Percentiles rank a stretch among this genome's conserved stretches.
phyloP scores from a whole-genome alignment of 2,797 vertebrate genomes.

The Oryzias dopingdopingensis region DNA sequence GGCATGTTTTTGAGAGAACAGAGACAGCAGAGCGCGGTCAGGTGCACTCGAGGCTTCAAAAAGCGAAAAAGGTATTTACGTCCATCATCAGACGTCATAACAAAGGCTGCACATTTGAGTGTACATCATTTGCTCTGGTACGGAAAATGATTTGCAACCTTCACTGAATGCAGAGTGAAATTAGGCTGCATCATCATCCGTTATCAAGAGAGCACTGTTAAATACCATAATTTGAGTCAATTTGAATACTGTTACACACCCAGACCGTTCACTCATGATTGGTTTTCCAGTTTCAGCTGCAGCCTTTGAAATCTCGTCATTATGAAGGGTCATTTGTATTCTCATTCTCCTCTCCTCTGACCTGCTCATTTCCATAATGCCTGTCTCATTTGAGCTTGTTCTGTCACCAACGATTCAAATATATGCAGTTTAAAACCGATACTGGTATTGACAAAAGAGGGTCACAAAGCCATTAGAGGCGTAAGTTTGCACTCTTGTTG shows the following conservation, averaged over 20 bases:
- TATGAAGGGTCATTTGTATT: slow-evolving; percentile 63
- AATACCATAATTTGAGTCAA: slow-evolving; percentile 61
- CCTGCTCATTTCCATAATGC: slow-evolving; percentile 62
- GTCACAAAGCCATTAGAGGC: slow-evolving; percentile 28
- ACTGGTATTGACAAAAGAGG: slow-evolving; percentile 38
- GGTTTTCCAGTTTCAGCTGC: slow-evolving; percentile 32
- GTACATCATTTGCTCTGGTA: slow-evolving; percentile 34
- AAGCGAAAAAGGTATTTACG: background rate
- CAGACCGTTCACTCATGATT: slow-evolving; percentile 46
- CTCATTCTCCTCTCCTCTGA: slow-evolving; percentile 45
- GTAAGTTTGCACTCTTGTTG: slow-evolving; percentile 36
- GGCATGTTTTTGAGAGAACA: slow-evolving; percentile 17
- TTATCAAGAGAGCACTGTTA: slow-evolving; percentile 64
- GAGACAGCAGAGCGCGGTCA: background rate
- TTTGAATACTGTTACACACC: slow-evolving; percentile 58
- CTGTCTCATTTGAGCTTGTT: slow-evolving; percentile 43
- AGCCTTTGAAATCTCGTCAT: slow-evolving; percentile 52
- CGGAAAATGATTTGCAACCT: slow-evolving; percentile 19
- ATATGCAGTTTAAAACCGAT: slow-evolving; percentile 41
- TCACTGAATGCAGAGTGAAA: slow-evolving; percentile 45
- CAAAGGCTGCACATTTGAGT: slow-evolving; percentile 24
- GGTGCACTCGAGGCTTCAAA: slow-evolving; percentile 11
- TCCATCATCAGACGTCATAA: slow-evolving; percentile 4
- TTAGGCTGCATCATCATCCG: slow-evolving; percentile 51
- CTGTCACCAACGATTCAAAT: slow-evolving; percentile 32